phyloP scores from a whole-genome alignment of 2,888 invertebrate species.

The Pterostichus niger region DNA sequence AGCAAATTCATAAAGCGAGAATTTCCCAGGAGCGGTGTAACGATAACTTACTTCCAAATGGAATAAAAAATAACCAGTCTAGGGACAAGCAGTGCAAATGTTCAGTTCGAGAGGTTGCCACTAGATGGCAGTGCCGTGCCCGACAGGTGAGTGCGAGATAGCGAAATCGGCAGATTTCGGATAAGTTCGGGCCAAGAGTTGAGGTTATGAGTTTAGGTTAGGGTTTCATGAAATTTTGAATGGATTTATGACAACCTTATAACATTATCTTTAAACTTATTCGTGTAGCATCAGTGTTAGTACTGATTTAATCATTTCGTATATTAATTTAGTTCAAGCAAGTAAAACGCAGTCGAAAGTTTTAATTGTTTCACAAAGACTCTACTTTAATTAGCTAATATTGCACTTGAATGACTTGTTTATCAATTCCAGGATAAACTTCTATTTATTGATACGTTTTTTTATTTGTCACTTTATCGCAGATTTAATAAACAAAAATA shows the following conservation, averaged over 20 bases:
- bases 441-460: no score
- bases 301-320: slow-evolving; percentile 33
- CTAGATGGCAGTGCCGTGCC: slow-evolving; percentile 20
- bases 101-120: slow-evolving; percentile 14
- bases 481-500: no score
- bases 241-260: slow-evolving; percentile 27
- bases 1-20: slow-evolving; percentile 75
- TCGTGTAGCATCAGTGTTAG: slow-evolving; percentile 16
- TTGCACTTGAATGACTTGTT: neutral
- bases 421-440: neutral
- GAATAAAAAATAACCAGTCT: slow-evolving; percentile 69
- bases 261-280: slow-evolving; percentile 50
- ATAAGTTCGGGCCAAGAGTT: slow-evolving; percentile 16
- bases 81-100: slow-evolving; percentile 16
- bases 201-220: slow-evolving; percentile 28
- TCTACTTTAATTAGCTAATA: neutral
- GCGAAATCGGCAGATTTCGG: neutral
- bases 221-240: slow-evolving; percentile 43
- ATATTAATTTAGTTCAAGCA: slow-evolving; percentile 7
- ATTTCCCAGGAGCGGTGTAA: slow-evolving; percentile 74
- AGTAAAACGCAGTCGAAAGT: no score
- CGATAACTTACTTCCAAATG: slow-evolving; percentile 69
- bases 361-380: no score
- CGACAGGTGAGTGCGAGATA: slow-evolving; percentile 7
- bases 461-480: no score